phyloP scores from a whole-genome alignment of 2,113 vertebrate species.

The Corythornis cristatus region DNA sequence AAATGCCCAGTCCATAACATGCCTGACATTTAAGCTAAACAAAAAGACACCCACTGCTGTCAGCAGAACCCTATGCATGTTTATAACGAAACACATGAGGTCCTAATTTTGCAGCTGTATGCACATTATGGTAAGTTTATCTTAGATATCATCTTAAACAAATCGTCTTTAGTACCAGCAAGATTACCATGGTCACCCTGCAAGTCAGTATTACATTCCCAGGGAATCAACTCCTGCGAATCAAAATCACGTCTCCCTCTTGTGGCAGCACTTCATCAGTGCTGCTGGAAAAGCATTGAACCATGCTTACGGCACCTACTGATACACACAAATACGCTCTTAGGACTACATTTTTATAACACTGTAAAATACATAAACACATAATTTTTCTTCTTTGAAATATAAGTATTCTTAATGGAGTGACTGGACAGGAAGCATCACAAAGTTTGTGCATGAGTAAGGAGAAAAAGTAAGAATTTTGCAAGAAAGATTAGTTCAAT shows the following conservation, averaged over 20 bases:
- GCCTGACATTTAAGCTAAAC: neutral
- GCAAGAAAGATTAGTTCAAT: neutral
- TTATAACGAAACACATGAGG: neutral
- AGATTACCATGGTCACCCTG: neutral
- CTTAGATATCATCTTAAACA: neutral
- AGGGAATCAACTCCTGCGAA: neutral
- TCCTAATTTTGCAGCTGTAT: neutral
- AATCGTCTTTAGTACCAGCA: neutral
- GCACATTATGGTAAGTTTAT: neutral
- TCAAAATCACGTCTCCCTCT: constrained; percentile 7
- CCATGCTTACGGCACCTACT: neutral
- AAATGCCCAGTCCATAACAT: neutral
- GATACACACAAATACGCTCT: neutral
- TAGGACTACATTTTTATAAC: neutral
- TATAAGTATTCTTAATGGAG: neutral
- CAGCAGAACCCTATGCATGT: neutral
- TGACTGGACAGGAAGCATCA: neutral
- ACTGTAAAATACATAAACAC: neutral
- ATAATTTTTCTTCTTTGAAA: no score
- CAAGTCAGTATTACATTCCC: neutral
- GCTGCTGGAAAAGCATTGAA: neutral
- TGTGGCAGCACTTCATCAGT: neutral
- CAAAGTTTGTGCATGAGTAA: neutral
- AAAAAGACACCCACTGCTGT: neutral
- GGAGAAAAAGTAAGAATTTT: neutral